Conservation (phyloP, 1,140 invertebrate species). For the Drosophila mayri region DNA sequence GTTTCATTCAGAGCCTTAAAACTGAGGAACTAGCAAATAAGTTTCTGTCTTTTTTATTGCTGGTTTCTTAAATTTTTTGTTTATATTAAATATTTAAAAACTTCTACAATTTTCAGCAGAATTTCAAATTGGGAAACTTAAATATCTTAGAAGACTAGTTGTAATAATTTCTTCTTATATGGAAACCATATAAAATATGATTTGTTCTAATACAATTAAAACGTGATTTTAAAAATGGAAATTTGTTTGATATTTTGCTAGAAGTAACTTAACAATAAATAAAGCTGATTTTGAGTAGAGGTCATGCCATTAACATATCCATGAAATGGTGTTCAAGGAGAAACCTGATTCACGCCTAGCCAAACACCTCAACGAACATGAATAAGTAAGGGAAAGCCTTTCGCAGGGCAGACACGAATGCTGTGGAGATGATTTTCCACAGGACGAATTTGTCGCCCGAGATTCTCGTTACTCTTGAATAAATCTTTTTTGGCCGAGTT, state of each 20-base stretch:
- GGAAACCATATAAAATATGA: neutral
- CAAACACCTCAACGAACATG: neutral
- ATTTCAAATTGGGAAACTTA: no score
- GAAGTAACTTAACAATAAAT: neutral
- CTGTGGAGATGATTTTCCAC: neutral
- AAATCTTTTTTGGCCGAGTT: slow-evolving; percentile 35
- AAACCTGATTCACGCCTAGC: slow-evolving; percentile 1
- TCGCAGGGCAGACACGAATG: neutral
- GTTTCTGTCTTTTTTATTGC: no score
- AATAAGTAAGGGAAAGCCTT: slow-evolving; percentile 1
- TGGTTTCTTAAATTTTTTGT: no score
- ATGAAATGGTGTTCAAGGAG: neutral
- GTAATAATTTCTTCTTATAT: neutral
- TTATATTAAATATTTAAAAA: no score
- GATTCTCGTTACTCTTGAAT: neutral
- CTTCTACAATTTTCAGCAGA: no score
- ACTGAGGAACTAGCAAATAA: no score
- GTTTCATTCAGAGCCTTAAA: no score
- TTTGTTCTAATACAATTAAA: neutral
- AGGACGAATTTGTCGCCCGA: slow-evolving; percentile 4
- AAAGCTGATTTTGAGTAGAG: neutral
- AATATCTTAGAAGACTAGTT: no score
- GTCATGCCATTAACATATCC: neutral
- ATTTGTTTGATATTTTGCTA: neutral
- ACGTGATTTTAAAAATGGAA: neutral